Evolutionary conservation across 2,888 invertebrate genomes (phyloP).

Genomic region (Strigamia crassipes): DNA sequence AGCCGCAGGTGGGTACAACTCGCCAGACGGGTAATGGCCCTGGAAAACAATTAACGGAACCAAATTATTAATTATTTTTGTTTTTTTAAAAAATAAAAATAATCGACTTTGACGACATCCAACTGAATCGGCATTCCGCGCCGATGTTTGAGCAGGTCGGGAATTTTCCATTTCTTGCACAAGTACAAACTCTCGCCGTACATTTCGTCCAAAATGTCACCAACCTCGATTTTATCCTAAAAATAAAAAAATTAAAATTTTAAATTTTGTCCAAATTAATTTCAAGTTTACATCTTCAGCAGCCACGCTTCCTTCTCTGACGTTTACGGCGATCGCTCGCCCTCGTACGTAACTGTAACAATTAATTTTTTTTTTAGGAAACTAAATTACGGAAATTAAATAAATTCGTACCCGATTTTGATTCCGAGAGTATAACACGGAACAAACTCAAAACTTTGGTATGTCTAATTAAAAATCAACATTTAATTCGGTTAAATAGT

Average conservation of each 20-base stretch:
- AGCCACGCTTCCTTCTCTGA: constrained; percentile 67
- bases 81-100: not conserved
- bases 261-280: not conserved
- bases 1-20: constrained; percentile 42
- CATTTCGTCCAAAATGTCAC: constrained; percentile 69
- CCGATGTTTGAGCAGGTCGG: constrained; percentile 55
- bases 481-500: too few species aligned
- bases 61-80: too few species aligned
- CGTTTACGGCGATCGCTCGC: constrained; percentile 65
- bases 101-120: constrained; percentile 53
- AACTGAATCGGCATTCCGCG: constrained; percentile 57
- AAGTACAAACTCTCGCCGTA: constrained; percentile 61
- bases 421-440: not conserved
- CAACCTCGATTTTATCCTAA: constrained; percentile 65
- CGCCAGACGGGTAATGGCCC: too few species aligned
- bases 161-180: constrained; percentile 54
- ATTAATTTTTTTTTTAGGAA: too few species aligned
- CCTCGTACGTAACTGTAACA: constrained; percentile 64
- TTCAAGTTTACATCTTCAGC: constrained; percentile 67
- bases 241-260: too few species aligned
- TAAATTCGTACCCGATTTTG: not conserved
- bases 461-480: not conserved
- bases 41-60: too few species aligned
- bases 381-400: too few species aligned
- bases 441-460: not conserved